phyloP scores from a whole-genome alignment of 2,888 invertebrate genomes.

The Notodonta ziczac region DNA sequence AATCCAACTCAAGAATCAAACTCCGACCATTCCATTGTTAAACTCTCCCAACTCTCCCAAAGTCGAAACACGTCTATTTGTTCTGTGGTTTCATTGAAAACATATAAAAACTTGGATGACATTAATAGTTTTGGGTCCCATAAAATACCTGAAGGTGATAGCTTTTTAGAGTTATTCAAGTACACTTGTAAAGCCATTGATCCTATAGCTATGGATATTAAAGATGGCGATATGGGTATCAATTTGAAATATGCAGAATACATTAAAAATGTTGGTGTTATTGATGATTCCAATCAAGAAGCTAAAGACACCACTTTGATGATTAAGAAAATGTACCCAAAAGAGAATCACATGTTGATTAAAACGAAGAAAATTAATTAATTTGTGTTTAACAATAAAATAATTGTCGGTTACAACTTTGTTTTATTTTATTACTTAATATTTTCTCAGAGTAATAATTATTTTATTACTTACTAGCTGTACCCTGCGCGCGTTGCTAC shows the following conservation, averaged over 20 bases:
- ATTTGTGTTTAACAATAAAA: background rate
- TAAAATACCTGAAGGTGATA: conserved; percentile 51
- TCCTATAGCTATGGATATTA: conserved; percentile 52
- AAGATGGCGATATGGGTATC: conserved; percentile 68
- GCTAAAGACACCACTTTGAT: conserved; percentile 35
- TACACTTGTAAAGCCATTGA: conserved; percentile 25
- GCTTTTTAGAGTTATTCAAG: conserved; percentile 56
- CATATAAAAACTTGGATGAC: conserved; percentile 65
- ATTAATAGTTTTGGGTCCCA: conserved; percentile 59
- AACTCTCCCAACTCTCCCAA: conserved; percentile 29
- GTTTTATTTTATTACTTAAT: too few relatives aligned
- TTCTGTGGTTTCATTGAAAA: conserved; percentile 59
- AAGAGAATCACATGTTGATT: conserved; percentile 52
- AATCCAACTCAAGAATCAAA: conserved; percentile 32
- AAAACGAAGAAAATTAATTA: conserved; percentile 25
- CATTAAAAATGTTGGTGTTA: conserved; percentile 40
- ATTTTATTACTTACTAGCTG: too few relatives aligned
- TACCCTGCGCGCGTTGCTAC: too few relatives aligned
- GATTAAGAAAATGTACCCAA: conserved; percentile 58
- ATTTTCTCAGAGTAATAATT: too few relatives aligned
- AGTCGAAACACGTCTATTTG: conserved; percentile 48
- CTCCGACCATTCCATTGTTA: conserved; percentile 29
- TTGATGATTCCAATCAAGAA: conserved; percentile 36
- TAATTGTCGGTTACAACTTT: too few relatives aligned
- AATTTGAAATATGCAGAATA: conserved; percentile 60